Conservation (phyloP, 2,888 invertebrate genomes). For the Hemicrepidius hirtus region DNA sequence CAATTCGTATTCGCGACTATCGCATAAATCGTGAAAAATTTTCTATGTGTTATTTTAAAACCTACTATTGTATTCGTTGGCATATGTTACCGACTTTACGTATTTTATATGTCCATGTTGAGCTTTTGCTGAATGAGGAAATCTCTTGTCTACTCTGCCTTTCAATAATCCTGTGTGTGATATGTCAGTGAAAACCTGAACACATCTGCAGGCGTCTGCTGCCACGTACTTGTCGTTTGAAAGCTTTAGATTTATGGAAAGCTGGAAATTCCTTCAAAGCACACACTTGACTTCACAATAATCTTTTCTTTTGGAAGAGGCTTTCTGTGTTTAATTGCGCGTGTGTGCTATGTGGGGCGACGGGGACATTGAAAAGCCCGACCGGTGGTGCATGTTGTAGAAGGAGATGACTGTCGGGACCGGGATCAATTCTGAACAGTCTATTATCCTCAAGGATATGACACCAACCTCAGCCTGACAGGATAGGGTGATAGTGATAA, state of each 20-base stretch:
- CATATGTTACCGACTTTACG: conserved; percentile 43
- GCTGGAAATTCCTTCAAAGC: conserved; percentile 40
- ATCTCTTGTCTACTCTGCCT: conserved; percentile 44
- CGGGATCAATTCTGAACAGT: conserved; percentile 58
- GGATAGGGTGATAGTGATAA: conserved; percentile 54
- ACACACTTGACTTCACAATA: conserved; percentile 36
- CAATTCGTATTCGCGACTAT: no score
- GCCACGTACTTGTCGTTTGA: conserved; percentile 36
- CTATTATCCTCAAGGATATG: conserved; percentile 62
- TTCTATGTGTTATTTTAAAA: conserved; percentile 22
- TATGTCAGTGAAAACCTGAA: conserved; percentile 40
- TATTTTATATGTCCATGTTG: conserved; percentile 36
- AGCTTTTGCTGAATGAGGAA: conserved; percentile 44
- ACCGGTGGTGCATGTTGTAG: conserved; percentile 51
- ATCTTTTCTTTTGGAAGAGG: conserved; percentile 44
- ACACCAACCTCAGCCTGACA: conserved; percentile 61
- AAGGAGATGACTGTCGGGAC: conserved; percentile 53
- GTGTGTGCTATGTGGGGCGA: conserved; percentile 39
- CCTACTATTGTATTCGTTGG: not conserved
- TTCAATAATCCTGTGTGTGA: conserved; percentile 41
- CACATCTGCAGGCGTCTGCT: conserved; percentile 36
- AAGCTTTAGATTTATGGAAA: conserved; percentile 45
- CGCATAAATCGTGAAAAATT: conserved; percentile 25
- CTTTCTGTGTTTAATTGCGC: conserved; percentile 47
- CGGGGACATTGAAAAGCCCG: conserved; percentile 36